Evolutionary conservation across 2,888 invertebrate species (phyloP).

Genomic region (Ichneumoninae sp.): DNA sequence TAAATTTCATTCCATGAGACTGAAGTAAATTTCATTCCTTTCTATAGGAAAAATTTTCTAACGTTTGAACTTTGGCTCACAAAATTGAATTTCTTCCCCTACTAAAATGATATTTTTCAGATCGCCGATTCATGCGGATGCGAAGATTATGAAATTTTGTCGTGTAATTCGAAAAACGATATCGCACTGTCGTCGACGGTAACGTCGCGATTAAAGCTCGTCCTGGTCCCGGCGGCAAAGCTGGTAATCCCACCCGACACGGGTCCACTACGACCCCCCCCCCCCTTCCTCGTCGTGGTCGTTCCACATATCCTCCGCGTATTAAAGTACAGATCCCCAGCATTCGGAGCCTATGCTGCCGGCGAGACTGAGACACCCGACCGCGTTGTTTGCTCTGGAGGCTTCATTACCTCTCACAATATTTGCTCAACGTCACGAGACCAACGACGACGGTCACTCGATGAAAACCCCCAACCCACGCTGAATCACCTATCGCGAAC

Average conservation of each 20-base stretch:
- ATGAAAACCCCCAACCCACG: conserved; percentile 69
- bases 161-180: conserved; percentile 46
- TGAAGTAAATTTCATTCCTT: no score
- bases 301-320: conserved; percentile 65
- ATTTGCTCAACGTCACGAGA: conserved; percentile 81
- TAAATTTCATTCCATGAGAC: no score
- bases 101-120: background rate
- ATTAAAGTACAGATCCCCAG: conserved; percentile 34
- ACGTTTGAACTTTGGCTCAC: no score
- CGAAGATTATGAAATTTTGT: conserved; percentile 5
- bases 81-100: background rate
- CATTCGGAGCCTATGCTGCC: conserved; percentile 56
- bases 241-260: conserved; percentile 79
- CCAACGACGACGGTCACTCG: conserved; percentile 73
- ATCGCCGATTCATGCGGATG: background rate
- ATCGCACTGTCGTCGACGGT: conserved; percentile 45
- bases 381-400: conserved; percentile 78
- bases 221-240: conserved; percentile 66
- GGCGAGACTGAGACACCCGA: conserved; percentile 44
- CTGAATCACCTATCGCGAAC: conserved; percentile 69
- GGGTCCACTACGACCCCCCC: conserved; percentile 72
- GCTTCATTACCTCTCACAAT: conserved; percentile 84
- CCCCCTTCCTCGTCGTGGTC: conserved; percentile 29
- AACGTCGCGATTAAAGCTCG: conserved; percentile 66
- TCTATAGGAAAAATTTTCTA: no score